Base-by-base conservation (phyloP, 2,797 vertebrate species). In the Varecia variegata region DNA sequence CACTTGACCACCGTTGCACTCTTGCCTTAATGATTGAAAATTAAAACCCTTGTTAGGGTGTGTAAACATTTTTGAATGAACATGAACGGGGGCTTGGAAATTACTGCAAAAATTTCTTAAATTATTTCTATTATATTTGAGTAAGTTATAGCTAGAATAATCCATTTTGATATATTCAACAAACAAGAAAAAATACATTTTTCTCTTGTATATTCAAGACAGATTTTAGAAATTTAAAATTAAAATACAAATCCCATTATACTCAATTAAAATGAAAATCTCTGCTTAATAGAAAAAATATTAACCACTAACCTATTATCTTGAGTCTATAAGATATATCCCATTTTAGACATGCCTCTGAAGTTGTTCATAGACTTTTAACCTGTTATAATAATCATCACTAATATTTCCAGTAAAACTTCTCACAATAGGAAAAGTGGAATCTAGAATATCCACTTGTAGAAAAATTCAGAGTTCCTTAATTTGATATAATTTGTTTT, bases 1-100 rank as follows among this genome's bases (percentile, higher is more conserved):
- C 93, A 95, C 96, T 97, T 98, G 97, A 93, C 95, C 68, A 96
- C 93, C 67, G 97, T 98, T 97, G 83, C 74, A 83, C 88, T 98
- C 76, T 98, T 98, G 86, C 97, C 96, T 96, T 98, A 76, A 95
- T 97, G 94, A 54, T 14, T 25, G 70, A 94, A 95, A 93, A 92
- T 80, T 32, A 97, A 70, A 87, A 95, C 23, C 11, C 40, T 85
- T 92, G 43, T 73, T 84, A 87, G 95, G 27, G 80, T 0, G 0
- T 68, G 83, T 96, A 95, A 97, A 97, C 62, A 96, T 85, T 96
- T 98, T 97, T 95, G 43, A 96, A 52, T 97, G 94, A 96, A 87
- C 83, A 89, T 89, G 56, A 97, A 86, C 89, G 96, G 92, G 82
- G 43, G 4, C 71, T 98, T 97, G 93, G 84, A 97, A 96, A 35